phyloP scores from a whole-genome alignment of 2,797 vertebrate genomes.

The Avahi laniger region DNA sequence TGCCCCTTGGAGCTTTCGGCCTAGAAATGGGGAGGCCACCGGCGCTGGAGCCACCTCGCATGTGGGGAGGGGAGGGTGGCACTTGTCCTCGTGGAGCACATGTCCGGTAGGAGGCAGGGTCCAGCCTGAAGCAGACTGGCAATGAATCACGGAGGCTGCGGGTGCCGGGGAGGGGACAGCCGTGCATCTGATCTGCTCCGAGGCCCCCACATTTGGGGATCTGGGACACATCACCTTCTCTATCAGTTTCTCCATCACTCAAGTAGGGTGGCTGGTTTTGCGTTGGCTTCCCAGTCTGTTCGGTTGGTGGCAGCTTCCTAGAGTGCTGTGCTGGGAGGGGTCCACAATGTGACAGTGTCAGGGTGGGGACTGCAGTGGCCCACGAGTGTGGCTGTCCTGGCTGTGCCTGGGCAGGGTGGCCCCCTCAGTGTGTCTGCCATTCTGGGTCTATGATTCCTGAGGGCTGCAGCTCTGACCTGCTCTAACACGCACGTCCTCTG shows the following conservation, averaged over 20 bases:
- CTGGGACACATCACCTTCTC: background rate
- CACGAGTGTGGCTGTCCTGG: background rate
- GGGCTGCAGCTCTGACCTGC: background rate
- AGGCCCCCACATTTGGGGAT: background rate
- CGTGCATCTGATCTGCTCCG: background rate
- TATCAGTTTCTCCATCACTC: background rate
- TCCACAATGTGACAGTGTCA: fast-evolving
- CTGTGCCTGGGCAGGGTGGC: fast-evolving
- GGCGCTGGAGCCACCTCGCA: background rate
- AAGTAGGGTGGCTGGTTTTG: background rate
- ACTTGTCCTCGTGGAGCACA: background rate
- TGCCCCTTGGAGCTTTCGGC: background rate
- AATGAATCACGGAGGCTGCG: background rate
- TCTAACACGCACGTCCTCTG: fast-evolving
- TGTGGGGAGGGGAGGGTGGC: background rate
- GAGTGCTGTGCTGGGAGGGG: fast-evolving
- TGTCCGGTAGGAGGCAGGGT: background rate
- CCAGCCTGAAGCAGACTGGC: background rate
- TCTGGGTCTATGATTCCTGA: background rate
- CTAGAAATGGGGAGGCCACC: background rate
- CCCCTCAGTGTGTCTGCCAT: background rate
- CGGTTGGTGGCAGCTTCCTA: background rate
- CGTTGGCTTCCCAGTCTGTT: fast-evolving
- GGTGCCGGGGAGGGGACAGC: background rate
- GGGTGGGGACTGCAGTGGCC: fast-evolving